These are phyloP conservation scores for Cryptoblepharus egeriae DNA, from an alignment of 2,797 vertebrate genomes.

Conservation along the genomic window DNA sequence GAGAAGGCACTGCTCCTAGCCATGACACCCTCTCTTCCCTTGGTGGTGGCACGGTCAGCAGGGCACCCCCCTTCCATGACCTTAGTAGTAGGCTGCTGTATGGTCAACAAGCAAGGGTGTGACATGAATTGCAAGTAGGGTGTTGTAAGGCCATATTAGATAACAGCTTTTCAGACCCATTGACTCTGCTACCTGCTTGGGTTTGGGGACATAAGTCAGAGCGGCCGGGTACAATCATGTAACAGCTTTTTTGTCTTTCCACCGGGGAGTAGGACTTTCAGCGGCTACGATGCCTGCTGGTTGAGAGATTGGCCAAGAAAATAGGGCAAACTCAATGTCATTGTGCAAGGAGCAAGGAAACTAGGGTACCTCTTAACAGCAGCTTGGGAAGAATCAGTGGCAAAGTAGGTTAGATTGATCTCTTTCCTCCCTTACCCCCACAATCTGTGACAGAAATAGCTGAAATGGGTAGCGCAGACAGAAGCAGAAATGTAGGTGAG, in stretches of 20 bases:
- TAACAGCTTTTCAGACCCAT: not conserved
- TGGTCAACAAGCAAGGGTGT: not conserved
- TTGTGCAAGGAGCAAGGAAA: conserved; percentile 56
- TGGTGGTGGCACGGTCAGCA: too few relatives aligned
- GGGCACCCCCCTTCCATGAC: too few relatives aligned
- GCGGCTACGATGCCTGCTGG: conserved; percentile 30
- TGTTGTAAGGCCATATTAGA: not conserved
- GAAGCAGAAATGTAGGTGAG: conserved; percentile 64
- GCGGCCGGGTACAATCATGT: conserved; percentile 22
- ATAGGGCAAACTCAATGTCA: conserved; percentile 66
- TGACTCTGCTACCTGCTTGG: not conserved
- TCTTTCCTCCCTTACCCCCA: too few relatives aligned
- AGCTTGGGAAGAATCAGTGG: conserved; percentile 61
- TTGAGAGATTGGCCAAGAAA: conserved; percentile 29
- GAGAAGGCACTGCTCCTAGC: too few relatives aligned
- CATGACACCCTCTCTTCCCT: too few relatives aligned
- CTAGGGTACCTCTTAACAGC: conserved; percentile 62
- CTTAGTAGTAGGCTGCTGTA: too few relatives aligned
- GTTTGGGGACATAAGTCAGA: conserved; percentile 43
- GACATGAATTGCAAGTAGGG: not conserved
- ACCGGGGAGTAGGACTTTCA: not conserved
- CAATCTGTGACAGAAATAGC: conserved; percentile 68
- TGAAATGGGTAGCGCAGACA: conserved; percentile 62
- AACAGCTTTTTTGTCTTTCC: conserved; percentile 41
- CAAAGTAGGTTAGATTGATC: conserved; percentile 66